Percentiles rank a stretch among this genome's conserved stretches.
These are phyloP conservation scores for Engystomops pustulosus DNA, from an alignment of 2,113 vertebrate genomes.

Conservation along the genomic window DNA sequence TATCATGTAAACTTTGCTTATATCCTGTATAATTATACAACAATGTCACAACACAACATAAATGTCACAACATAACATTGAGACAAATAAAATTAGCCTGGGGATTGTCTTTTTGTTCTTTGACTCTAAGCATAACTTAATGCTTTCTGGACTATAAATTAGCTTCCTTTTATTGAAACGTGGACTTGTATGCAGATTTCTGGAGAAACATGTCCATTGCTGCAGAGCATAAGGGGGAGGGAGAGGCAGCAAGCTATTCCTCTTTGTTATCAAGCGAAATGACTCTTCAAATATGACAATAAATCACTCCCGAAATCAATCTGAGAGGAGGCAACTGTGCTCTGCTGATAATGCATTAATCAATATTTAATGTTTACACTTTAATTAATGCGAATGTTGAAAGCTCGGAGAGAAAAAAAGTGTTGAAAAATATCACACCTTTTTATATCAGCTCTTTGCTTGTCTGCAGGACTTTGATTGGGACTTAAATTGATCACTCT, in stretches of 20 bases:
- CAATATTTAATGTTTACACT: conserved; percentile 99
- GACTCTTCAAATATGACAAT: conserved; percentile 99
- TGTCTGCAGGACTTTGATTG: conserved; percentile 78
- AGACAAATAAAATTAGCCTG: background rate
- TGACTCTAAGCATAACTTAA: background rate
- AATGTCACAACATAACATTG: background rate
- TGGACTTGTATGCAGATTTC: conserved; percentile 53
- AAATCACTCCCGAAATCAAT: conserved; percentile 99
- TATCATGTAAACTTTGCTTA: background rate
- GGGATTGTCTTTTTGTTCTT: background rate
- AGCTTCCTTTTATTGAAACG: background rate
- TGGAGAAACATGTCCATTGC: conserved; percentile 51
- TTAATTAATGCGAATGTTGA: conserved; percentile 98
- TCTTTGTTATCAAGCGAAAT: conserved; percentile 99
- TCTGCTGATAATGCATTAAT: conserved; percentile 99
- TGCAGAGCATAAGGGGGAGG: conserved; percentile 45
- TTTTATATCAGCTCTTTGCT: conserved; percentile 85
- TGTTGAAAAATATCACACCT: conserved; percentile 93
- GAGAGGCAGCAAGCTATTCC: conserved; percentile 85
- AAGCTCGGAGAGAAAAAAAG: conserved; percentile 95
- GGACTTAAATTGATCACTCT: conserved; percentile 75
- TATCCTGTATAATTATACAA: background rate
- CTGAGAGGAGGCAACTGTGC: conserved; percentile 95
- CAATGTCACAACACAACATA: background rate
- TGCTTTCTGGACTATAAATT: background rate